phyloP scores from a whole-genome alignment of 2,797 vertebrate species.

The Phrynocephalus forsythii region DNA sequence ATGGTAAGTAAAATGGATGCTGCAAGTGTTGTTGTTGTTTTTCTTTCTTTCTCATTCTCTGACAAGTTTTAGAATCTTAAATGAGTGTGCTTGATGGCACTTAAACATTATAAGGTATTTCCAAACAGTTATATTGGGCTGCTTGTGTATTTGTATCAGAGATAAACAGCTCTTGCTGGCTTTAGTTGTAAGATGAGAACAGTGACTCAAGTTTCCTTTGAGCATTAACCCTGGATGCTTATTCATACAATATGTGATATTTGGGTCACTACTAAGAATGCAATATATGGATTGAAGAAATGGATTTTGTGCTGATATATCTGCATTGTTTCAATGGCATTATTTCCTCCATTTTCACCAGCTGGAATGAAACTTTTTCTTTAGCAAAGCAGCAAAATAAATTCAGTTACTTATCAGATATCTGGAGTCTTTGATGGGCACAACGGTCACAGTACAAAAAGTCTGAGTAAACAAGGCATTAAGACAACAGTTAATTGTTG shows the following conservation, averaged over 20 bases:
- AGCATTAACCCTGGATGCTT: constrained; percentile 44
- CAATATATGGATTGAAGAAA: constrained; percentile 35
- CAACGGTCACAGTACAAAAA: background rate
- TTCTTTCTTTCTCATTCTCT: constrained; percentile 61
- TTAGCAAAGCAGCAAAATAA: background rate
- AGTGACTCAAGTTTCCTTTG: constrained; percentile 58
- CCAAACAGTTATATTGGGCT: constrained; percentile 59
- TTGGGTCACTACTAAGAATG: constrained; percentile 44
- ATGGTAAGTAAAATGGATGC: constrained; percentile 75
- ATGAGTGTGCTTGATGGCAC: constrained; percentile 67
- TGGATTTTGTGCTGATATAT: constrained; percentile 25
- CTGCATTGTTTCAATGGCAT: background rate
- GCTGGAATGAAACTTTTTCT: background rate
- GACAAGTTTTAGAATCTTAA: constrained; percentile 70
- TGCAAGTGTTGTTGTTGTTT: constrained; percentile 61
- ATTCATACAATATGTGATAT: background rate
- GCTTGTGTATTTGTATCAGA: constrained; percentile 42
- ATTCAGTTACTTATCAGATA: constrained; percentile 21
- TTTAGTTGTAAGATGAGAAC: constrained; percentile 42
- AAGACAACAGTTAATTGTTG: background rate
- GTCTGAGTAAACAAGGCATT: constrained; percentile 8
- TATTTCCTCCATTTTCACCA: background rate
- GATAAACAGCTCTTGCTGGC: constrained; percentile 54
- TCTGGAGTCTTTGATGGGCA: background rate
- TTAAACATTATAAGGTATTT: constrained; percentile 65